Percentiles rank a stretch among this genome's conserved stretches.
Evolutionary conservation across 2,113 vertebrate species (phyloP).

Genomic region (Perccottus glenii): DNA sequence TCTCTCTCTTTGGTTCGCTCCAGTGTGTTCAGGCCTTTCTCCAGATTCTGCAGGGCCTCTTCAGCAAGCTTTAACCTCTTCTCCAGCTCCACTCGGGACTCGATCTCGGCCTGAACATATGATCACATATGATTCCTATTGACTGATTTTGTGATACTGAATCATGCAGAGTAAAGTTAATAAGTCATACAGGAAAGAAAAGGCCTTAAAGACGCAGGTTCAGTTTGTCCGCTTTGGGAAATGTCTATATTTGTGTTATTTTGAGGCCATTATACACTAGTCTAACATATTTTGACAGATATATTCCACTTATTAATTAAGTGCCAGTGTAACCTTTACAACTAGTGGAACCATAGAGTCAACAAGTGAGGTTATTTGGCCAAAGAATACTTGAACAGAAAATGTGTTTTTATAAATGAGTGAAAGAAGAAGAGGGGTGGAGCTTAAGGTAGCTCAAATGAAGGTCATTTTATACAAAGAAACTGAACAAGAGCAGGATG

Average conservation of each 20-base stretch:
- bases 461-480: not conserved
- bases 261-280: too few species aligned
- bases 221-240: too few species aligned
- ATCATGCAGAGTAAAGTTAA: too few species aligned
- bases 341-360: too few species aligned
- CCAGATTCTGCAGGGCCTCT: conserved; percentile 88
- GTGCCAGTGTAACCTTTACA: too few species aligned
- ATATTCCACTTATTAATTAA: too few species aligned
- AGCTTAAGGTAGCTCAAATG: not conserved
- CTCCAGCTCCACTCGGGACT: conserved; percentile 91
- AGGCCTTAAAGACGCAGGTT: too few species aligned
- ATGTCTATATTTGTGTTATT: too few species aligned
- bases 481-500: not conserved
- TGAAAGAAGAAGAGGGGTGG: not conserved
- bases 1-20: conserved; percentile 88
- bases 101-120: conserved; percentile 85
- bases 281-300: too few species aligned
- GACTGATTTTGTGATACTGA: not conserved
- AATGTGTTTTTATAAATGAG: too few species aligned
- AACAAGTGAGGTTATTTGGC: not conserved
- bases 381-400: too few species aligned
- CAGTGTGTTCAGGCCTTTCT: conserved; percentile 87
- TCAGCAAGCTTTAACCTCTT: conserved; percentile 87
- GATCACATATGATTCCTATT: not conserved
- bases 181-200: too few species aligned